Percentiles rank a stretch among this genome's conserved stretches.
phyloP scores from a whole-genome alignment of 2,113 vertebrate genomes.

The Glareola pratincola region DNA sequence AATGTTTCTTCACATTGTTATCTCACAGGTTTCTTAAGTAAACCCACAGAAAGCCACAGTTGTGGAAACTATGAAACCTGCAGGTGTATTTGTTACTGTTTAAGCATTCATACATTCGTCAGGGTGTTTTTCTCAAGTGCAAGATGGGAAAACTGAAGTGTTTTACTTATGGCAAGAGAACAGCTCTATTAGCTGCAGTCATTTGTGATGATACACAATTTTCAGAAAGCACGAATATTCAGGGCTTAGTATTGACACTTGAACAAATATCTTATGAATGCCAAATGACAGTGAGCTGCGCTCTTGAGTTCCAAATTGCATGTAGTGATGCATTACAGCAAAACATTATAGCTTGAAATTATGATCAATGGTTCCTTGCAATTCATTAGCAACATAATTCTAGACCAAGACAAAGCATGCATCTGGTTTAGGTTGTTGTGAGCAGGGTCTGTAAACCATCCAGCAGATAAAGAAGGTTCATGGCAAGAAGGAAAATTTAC shows the following conservation, averaged over 20 bases:
- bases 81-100: slow-evolving; percentile 22
- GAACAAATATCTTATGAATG: not conserved
- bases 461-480: not conserved
- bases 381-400: not conserved
- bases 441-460: not conserved
- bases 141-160: not conserved
- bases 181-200: not conserved
- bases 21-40: not conserved
- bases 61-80: slow-evolving; percentile 25
- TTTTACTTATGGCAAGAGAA: not conserved
- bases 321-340: not conserved
- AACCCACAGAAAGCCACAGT: not conserved
- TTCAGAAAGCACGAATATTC: not conserved
- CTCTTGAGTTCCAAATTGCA: not conserved
- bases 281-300: not conserved
- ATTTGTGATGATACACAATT: not conserved
- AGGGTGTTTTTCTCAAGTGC: not conserved
- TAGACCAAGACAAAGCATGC: not conserved
- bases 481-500: not conserved
- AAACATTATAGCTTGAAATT: not conserved
- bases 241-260: not conserved
- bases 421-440: not conserved
- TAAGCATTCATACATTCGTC: not conserved
- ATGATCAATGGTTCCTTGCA: not conserved
- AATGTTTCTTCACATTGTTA: not conserved